Conservation (phyloP, 2,797 vertebrate species). For the Betta splendens region DNA sequence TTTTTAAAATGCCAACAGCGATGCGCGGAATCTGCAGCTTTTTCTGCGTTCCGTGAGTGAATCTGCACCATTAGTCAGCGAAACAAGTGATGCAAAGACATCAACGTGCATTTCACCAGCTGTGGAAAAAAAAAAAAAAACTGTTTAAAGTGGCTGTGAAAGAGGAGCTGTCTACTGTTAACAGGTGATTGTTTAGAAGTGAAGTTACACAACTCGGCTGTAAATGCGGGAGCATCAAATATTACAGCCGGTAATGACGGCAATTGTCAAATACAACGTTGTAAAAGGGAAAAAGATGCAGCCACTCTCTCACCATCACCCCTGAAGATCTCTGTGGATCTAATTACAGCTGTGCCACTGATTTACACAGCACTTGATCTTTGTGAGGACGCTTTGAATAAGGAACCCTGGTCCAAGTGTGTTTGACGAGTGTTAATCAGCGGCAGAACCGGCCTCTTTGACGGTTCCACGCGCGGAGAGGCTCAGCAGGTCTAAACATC, state of each 20-base stretch:
- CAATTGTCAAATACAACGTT: slow-evolving; percentile 25
- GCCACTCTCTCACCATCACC: slow-evolving; percentile 30
- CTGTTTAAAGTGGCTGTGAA: slow-evolving; percentile 2
- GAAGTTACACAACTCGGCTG: neutral
- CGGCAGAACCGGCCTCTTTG: neutral
- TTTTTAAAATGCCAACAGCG: too few relatives aligned
- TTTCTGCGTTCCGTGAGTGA: too few relatives aligned
- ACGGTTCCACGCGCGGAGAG: neutral
- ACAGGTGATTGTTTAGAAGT: neutral
- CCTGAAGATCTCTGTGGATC: slow-evolving; percentile 58
- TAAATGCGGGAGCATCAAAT: neutral
- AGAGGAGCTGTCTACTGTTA: neutral
- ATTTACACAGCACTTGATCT: neutral
- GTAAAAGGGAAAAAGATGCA: neutral
- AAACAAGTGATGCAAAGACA: too few relatives aligned
- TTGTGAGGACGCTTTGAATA: neutral
- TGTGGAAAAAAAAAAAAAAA: too few relatives aligned
- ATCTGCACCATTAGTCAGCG: too few relatives aligned
- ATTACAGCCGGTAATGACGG: neutral
- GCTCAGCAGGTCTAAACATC: slow-evolving; percentile 8
- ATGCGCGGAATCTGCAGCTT: too few relatives aligned
- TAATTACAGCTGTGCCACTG: slow-evolving; percentile 60
- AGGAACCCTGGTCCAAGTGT: neutral
- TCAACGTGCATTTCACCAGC: too few relatives aligned
- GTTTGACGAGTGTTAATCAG: neutral